A percentile compares a stretch with the other conserved stretches of the same genome.
phyloP scores from a whole-genome alignment of 2,113 vertebrate genomes.

The Anhinga anhinga region DNA sequence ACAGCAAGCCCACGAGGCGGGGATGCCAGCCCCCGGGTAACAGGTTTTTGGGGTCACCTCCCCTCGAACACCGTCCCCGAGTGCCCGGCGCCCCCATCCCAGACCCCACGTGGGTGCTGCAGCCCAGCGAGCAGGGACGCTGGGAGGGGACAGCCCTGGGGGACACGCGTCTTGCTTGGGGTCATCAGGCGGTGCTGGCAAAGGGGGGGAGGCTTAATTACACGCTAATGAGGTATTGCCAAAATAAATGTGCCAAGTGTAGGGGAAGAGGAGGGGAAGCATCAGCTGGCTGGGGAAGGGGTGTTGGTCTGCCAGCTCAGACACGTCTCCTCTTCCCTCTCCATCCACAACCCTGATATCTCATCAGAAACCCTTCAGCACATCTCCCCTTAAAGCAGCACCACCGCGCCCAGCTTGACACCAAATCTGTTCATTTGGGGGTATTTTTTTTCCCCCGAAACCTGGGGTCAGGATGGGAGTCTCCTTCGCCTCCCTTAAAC shows the following conservation, averaged over 20 bases:
- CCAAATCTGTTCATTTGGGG: background rate
- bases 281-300: background rate
- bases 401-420: background rate
- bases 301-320: background rate
- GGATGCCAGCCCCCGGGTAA: background rate
- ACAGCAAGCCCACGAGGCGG: background rate
- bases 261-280: background rate
- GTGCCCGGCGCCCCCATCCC: fast-evolving
- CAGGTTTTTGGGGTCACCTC: background rate
- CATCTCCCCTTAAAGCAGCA: background rate
- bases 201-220: background rate
- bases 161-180: background rate
- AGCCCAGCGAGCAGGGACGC: background rate
- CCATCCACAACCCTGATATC: background rate
- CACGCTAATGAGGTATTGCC: background rate
- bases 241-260: background rate
- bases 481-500: background rate
- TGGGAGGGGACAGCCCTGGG: background rate
- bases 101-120: fast-evolving
- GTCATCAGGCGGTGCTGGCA: background rate
- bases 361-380: background rate
- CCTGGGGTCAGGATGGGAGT: background rate
- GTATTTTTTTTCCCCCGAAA: background rate
- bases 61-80: fast-evolving
- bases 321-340: background rate